phyloP scores from a whole-genome alignment of 2,888 invertebrate species.

The Lasius fuliginosus region DNA sequence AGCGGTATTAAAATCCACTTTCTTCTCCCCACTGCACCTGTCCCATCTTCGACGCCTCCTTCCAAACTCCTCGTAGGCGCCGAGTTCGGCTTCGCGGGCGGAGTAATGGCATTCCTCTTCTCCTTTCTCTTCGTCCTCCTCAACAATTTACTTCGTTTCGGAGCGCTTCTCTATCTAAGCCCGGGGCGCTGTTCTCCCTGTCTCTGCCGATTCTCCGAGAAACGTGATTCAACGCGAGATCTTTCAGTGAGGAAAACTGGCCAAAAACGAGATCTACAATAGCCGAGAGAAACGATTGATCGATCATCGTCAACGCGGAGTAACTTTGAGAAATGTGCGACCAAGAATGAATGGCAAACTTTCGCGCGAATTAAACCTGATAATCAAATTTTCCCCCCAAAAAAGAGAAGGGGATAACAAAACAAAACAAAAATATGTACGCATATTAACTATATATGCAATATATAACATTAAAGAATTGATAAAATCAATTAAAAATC shows the following conservation, averaged over 20 bases:
- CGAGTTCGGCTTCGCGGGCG: constrained; percentile 63
- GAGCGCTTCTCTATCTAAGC: constrained; percentile 57
- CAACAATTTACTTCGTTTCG: constrained; percentile 73
- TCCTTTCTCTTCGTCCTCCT: constrained; percentile 64
- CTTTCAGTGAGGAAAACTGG: constrained; percentile 13
- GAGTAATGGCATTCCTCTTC: constrained; percentile 76
- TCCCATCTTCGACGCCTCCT: constrained; percentile 53
- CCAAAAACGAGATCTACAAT: constrained; percentile 43
- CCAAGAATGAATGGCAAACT: neutral
- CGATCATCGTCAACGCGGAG: constrained; percentile 62
- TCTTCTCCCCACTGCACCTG: constrained; percentile 56
- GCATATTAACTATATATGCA: neutral
- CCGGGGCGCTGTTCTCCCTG: constrained; percentile 51
- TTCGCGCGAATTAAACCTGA: neutral
- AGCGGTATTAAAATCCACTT: constrained; percentile 80
- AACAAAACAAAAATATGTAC: neutral
- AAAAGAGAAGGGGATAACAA: neutral
- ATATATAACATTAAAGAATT: neutral
- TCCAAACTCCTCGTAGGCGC: constrained; percentile 44
- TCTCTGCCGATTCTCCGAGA: constrained; percentile 49
- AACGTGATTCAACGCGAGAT: constrained; percentile 40
- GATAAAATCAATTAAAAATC: neutral
- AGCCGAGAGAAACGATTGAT: constrained; percentile 46
- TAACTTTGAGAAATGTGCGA: neutral
- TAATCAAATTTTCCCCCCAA: too few relatives aligned